These are phyloP conservation scores for Strix aluco DNA, from an alignment of 2,113 vertebrate genomes.

Conservation along the genomic window DNA sequence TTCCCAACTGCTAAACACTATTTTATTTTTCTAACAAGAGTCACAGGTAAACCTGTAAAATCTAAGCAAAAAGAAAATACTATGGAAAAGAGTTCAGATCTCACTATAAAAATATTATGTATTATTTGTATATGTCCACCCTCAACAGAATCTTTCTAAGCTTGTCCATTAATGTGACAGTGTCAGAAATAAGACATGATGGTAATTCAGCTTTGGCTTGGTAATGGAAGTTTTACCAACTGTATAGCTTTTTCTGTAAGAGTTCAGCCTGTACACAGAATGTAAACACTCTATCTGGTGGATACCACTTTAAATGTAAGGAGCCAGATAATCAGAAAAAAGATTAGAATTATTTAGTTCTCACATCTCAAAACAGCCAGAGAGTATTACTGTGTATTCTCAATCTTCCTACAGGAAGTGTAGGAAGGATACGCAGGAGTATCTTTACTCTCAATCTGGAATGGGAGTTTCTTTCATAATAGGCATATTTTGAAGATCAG, in stretches of 20 bases:
- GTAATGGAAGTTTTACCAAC: background rate
- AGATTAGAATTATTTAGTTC: background rate
- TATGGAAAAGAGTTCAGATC: background rate
- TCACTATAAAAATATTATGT: background rate
- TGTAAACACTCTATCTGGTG: background rate
- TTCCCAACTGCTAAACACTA: background rate
- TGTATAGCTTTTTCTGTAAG: background rate
- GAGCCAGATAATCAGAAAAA: background rate
- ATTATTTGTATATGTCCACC: background rate
- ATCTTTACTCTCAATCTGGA: background rate
- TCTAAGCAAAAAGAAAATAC: background rate
- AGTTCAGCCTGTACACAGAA: background rate
- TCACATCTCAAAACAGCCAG: background rate
- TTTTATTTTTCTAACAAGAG: background rate
- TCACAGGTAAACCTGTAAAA: background rate
- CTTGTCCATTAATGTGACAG: background rate
- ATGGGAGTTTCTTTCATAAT: background rate
- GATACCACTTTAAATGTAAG: background rate
- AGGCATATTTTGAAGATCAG: background rate
- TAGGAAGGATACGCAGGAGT: background rate
- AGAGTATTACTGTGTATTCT: background rate
- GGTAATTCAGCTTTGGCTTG: background rate
- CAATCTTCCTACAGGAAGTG: background rate
- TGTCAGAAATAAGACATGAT: background rate
- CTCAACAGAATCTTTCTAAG: background rate